Evolutionary conservation across 37 sponge, comb jelly and placozoan genomes (phyloP).

Genomic region (Oopsacas minuta): DNA sequence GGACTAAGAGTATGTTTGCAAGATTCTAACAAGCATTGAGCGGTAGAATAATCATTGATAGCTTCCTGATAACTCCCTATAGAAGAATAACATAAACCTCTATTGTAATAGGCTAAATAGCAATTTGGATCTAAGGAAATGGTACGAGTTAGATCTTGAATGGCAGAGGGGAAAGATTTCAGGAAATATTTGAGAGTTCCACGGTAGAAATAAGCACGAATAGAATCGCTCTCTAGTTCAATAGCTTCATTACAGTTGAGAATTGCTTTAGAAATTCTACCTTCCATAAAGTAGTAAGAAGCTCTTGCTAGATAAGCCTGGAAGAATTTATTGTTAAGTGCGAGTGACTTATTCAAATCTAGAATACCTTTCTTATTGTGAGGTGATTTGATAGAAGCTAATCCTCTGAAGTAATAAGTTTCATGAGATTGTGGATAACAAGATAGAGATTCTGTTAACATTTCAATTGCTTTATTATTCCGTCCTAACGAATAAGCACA

Average conservation of each 20-base stretch:
- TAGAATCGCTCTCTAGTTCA: constrained; percentile 45
- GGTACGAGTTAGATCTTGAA: constrained; percentile 54
- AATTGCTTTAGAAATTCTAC: constrained; percentile 65
- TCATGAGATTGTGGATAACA: constrained; percentile 27
- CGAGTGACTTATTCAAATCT: constrained; percentile 73
- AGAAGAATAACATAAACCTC: constrained; percentile 65
- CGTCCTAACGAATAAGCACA: constrained; percentile 30
- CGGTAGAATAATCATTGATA: constrained; percentile 53
- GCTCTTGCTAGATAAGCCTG: constrained; percentile 73
- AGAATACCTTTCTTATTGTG: constrained; percentile 31
- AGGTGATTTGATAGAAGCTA: constrained; percentile 42
- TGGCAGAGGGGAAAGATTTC: constrained; percentile 36
- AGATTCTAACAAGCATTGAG: constrained; percentile 21
- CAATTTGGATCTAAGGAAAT: constrained; percentile 35
- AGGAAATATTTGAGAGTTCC: constrained; percentile 60
- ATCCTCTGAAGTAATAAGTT: constrained; percentile 66
- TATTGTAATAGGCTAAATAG: constrained; percentile 60
- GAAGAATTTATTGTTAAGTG: constrained; percentile 43
- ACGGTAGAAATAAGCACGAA: constrained; percentile 71
- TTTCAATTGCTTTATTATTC: constrained; percentile 36
- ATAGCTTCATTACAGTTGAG: constrained; percentile 93
- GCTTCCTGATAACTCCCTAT: constrained; percentile 41
- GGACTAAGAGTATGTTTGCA: background rate
- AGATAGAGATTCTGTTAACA: constrained; percentile 34
- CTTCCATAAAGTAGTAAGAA: constrained; percentile 46